A percentile compares a stretch with the other conserved stretches of the same genome.
phyloP scores from a whole-genome alignment of 2,113 vertebrate species.

The Acrocephalus kingi region DNA sequence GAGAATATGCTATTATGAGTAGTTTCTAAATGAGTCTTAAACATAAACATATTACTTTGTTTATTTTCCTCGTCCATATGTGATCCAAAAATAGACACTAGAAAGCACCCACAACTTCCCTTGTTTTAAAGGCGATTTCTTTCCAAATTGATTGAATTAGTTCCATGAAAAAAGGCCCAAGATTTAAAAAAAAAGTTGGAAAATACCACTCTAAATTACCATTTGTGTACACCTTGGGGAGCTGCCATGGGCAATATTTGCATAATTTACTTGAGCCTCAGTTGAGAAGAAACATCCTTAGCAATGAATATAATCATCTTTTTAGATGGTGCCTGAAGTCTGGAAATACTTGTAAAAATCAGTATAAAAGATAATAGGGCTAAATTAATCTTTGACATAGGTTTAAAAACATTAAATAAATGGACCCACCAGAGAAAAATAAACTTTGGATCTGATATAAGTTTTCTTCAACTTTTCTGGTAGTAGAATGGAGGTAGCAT shows the following conservation, averaged over 20 bases:
- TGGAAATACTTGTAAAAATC: conserved; percentile 15
- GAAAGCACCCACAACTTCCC: conserved; percentile 5
- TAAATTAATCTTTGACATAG: background rate
- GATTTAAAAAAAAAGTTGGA: background rate
- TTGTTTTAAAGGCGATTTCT: conserved; percentile 19
- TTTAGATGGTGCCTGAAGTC: background rate
- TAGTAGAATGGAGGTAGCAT: background rate
- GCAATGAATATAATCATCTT: background rate
- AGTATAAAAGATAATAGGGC: background rate
- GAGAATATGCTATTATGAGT: background rate
- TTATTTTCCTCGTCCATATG: conserved; percentile 32
- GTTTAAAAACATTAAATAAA: background rate
- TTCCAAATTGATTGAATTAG: conserved; percentile 21
- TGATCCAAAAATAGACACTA: conserved; percentile 21
- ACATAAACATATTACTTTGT: background rate
- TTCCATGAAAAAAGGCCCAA: background rate
- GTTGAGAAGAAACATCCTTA: conserved; percentile 9
- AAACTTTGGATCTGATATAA: background rate
- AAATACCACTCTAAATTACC: background rate
- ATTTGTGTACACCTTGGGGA: conserved; percentile 18
- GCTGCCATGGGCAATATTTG: conserved; percentile 1
- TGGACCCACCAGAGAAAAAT: background rate
- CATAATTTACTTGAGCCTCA: background rate
- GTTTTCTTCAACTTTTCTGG: background rate
- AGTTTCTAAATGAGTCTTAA: background rate